Conservation (phyloP, 30 jellyfish, hydroid and myxozoan genomes). For the Mastigias papua region DNA sequence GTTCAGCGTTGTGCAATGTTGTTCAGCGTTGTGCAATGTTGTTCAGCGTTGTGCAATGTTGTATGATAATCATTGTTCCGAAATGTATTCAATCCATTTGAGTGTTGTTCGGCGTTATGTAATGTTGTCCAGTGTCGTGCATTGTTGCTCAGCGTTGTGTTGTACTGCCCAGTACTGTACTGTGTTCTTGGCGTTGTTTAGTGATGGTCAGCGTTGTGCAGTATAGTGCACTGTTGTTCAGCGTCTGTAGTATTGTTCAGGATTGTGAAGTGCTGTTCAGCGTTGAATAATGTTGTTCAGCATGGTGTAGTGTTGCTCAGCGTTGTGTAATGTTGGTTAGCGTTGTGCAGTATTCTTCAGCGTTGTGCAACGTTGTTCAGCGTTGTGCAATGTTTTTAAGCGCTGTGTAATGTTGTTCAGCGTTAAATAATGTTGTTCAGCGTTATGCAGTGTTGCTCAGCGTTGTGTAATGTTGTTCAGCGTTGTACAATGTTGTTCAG, state of each 20-base stretch:
- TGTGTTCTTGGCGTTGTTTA: no score
- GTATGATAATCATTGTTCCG: no score
- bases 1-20: no score
- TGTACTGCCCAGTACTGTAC: no score
- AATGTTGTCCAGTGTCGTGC: no score
- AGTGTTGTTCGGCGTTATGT: no score
- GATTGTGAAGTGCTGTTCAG: neutral
- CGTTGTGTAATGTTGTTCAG: neutral
- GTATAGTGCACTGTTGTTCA: neutral
- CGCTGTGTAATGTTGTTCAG: neutral
- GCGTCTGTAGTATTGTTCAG: neutral
- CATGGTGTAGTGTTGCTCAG: neutral
- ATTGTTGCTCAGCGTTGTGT: no score
- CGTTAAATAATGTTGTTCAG: neutral
- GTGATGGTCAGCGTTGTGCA: no score
- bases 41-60: no score
- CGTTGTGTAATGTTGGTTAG: neutral
- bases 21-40: no score
- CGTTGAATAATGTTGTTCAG: neutral
- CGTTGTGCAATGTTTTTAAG: neutral
- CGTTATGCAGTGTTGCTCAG: neutral
- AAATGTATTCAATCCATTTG: no score
- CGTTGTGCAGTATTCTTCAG: neutral
- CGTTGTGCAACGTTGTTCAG: neutral
- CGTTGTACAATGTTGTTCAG: neutral